phyloP scores from a whole-genome alignment of 53 echinoderm and acorn worm genomes.

The Pentamera pediparva region DNA sequence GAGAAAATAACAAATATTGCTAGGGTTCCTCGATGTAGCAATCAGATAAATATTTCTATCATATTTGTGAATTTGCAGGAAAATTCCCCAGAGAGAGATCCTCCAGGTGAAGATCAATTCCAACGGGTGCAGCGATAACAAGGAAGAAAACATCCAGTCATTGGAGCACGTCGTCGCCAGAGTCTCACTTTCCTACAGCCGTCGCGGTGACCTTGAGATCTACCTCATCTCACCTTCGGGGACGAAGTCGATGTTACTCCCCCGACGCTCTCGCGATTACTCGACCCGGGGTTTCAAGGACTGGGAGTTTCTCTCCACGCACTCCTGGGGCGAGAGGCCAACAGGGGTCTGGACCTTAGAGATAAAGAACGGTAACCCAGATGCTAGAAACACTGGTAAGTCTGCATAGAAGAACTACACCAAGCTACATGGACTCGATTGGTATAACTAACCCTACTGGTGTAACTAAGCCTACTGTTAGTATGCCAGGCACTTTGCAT shows the following conservation, averaged over 20 bases:
- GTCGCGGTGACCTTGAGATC: slow-evolving; percentile 61
- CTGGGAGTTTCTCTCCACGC: slow-evolving; percentile 90
- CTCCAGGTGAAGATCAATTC: background rate
- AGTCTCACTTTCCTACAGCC: slow-evolving; percentile 28
- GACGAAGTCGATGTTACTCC: slow-evolving; percentile 60
- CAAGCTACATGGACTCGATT: too few relatives aligned
- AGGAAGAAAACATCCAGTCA: slow-evolving; percentile 28
- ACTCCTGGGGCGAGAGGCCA: slow-evolving; percentile 87
- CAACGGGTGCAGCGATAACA: background rate
- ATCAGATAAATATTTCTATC: too few relatives aligned
- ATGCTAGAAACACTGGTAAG: background rate
- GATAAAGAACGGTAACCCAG: slow-evolving; percentile 30
- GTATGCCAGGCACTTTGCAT: too few relatives aligned
- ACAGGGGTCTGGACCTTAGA: slow-evolving; percentile 69
- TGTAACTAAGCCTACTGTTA: too few relatives aligned
- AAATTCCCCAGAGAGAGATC: background rate
- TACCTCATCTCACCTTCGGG: slow-evolving; percentile 65
- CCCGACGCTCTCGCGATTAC: slow-evolving; percentile 35
- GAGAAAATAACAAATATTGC: too few relatives aligned
- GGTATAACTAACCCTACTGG: too few relatives aligned
- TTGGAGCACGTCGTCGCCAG: slow-evolving; percentile 83
- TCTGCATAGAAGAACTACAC: background rate
- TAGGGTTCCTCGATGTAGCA: too few relatives aligned
- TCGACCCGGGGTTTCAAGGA: slow-evolving; percentile 33
- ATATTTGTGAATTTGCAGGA: too few relatives aligned